Conservation (phyloP, 2,113 vertebrate species). For the Eulemur macaco region DNA sequence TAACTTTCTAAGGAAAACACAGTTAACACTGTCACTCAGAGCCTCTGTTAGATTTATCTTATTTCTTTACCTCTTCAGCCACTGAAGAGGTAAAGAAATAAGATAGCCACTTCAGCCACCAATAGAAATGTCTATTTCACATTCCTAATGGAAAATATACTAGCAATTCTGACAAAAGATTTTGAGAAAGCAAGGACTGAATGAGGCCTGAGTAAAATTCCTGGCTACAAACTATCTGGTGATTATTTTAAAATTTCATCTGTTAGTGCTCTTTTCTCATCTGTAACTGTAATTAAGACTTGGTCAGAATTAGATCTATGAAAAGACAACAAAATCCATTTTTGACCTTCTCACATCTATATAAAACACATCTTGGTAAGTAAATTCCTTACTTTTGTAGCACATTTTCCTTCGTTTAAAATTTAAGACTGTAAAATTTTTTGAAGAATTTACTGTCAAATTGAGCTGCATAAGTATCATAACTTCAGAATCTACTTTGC, state of each 20-base stretch:
- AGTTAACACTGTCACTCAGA: neutral
- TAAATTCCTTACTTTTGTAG: constrained; percentile 91
- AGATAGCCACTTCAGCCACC: neutral
- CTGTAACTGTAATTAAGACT: constrained; percentile 22
- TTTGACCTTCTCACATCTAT: neutral
- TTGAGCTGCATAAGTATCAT: constrained; percentile 96
- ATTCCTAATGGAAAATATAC: neutral
- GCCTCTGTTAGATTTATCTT: neutral
- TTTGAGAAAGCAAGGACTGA: neutral
- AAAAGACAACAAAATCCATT: constrained; percentile 9
- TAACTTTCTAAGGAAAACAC: neutral
- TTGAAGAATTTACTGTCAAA: constrained; percentile 91
- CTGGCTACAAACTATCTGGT: neutral
- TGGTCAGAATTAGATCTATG: constrained; percentile 28
- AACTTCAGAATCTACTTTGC: constrained; percentile 95
- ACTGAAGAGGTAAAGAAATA: neutral
- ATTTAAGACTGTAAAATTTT: constrained; percentile 99
- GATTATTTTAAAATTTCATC: neutral
- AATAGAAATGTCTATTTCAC: neutral
- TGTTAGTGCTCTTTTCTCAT: neutral
- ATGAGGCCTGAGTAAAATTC: neutral
- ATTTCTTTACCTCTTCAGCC: neutral
- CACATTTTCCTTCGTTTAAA: constrained; percentile 99
- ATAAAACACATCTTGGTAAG: constrained; percentile 36
- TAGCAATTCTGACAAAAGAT: neutral